Evolutionary conservation across 1,140 invertebrate species (phyloP), one percentile per base, ranked within the genome.

Genomic region (Cepaea nemoralis): DNA sequence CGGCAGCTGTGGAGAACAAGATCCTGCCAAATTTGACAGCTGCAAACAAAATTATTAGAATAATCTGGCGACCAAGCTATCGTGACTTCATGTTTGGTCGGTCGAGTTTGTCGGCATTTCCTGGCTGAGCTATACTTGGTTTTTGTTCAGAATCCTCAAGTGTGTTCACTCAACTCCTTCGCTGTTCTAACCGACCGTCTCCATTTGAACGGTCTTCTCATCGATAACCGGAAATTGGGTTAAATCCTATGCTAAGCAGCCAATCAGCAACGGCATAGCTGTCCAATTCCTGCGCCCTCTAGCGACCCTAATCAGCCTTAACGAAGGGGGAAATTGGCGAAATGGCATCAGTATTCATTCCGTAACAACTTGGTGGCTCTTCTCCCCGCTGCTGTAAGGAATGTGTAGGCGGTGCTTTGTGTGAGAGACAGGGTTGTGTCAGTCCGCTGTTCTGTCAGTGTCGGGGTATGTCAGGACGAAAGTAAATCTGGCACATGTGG

Each of bases 341-440:
- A 74, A 74, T 74, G 71, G 50, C 71, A 74, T 74, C 71, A 74
- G 71, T 74, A 74, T 74, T 74, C 71, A 74, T n/a, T 45, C 24
- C 22, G 42, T 74, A 74, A 70, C n/a, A 31, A 16, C 59, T 39
- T 70, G 16, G 2, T 70, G 10, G 35, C 69, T 5, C 37, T 40
- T 70, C 40, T n/a, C n/a, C n/a, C n/a, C n/a, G n/a, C n/a, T n/a
- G n/a, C n/a, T 70, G 19, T 70, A 16, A 31, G 39, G 35, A 12
- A n/a, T 39, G 35, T 27, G 50, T 55, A 55, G 50, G 8, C 50
- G 8, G 50, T 19, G 8, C 50, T 55, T 55, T 14, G 8, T 14
- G n/a, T 55, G 50, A 55, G n/a, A 14, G 22, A 55, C 50, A 55
- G 50, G 50, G n/a, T 55, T 22, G 8, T 16, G 42, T 45, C 16